phyloP scores from a whole-genome alignment of 1,140 invertebrate species.

The Neotoxoptera formosana region DNA sequence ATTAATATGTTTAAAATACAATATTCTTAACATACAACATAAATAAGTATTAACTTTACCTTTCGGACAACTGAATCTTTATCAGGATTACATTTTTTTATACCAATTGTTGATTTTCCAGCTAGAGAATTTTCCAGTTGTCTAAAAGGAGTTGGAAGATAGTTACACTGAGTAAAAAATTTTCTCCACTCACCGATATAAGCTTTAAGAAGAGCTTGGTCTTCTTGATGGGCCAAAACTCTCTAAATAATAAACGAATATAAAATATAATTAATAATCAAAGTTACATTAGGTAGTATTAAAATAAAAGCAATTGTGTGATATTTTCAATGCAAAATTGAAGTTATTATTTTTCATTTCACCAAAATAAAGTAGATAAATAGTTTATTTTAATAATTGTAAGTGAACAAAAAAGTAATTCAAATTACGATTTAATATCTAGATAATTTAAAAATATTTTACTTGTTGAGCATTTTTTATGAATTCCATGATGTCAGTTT shows the following conservation, averaged over 20 bases:
- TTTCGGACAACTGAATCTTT: conserved; percentile 91
- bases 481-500: conserved; percentile 93
- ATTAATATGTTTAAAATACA: background rate
- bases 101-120: conserved; percentile 69
- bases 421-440: background rate
- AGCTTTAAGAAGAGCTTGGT: conserved; percentile 92
- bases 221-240: conserved; percentile 89
- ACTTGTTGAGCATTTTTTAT: conserved; percentile 91
- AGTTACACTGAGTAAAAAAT: conserved; percentile 97
- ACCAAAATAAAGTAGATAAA: background rate
- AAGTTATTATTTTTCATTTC: background rate
- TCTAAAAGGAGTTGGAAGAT: conserved; percentile 93
- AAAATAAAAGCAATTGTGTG: background rate
- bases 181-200: conserved; percentile 97
- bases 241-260: conserved; percentile 66
- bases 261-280: background rate
- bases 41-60: conserved; percentile 64
- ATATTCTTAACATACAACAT: background rate
- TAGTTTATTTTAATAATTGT: background rate
- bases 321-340: background rate
- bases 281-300: background rate
- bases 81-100: conserved; percentile 77
- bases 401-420: background rate
- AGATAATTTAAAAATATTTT: conserved; percentile 57
- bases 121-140: conserved; percentile 85